Base-by-base conservation (phyloP, 2,113 vertebrate species). In the Ailuropoda melanoleuca region DNA sequence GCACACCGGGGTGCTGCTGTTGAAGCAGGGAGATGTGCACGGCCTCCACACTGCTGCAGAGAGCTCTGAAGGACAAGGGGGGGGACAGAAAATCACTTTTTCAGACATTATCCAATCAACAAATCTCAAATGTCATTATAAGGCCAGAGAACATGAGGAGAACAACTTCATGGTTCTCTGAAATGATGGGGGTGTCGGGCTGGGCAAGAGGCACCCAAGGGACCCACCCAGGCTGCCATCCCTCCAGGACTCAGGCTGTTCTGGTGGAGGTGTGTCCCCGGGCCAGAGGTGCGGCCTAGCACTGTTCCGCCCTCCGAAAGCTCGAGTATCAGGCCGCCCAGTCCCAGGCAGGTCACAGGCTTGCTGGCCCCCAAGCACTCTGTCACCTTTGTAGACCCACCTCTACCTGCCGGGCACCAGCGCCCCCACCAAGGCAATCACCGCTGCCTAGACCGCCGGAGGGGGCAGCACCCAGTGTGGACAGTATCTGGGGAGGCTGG, bases 41-140 rank as follows among this genome's bases (percentile, higher is more conserved):
- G 0, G 14, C 53, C 18, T 26, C 9, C n/a, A 48, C 4, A 26
- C 43, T 23, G 29, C 60, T n/a, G 24, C 68, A 60, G 53, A 19
- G 13, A 15, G 56, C 56, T 8, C 39, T 2, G 12, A 15, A 31
- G 53, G 12, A 29, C 53, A 39, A 10, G 10, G 2, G 70, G n/a
- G 64, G 50, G 10, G 24, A 3, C 34, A 1, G 8, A 39, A 37
- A 50, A 10, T 34, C 56, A 95, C 62, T 96, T 97, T 95, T 87
- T 93, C 72, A 66, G 12, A 87, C 82, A 77, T 55, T 70, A 62
- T 4, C 94, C 31, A 90, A 34, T 64, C 93, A 90, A 92, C 92
- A 95, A 93, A 92, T 90, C 95, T 98, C 90, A 60, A 53, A 62
- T 58, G 97, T 86, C 97, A 82, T 6, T 34, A 60, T 64, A 15